Base-by-base conservation (phyloP, 1,140 invertebrate genomes). In the Lepidostoma basale region DNA sequence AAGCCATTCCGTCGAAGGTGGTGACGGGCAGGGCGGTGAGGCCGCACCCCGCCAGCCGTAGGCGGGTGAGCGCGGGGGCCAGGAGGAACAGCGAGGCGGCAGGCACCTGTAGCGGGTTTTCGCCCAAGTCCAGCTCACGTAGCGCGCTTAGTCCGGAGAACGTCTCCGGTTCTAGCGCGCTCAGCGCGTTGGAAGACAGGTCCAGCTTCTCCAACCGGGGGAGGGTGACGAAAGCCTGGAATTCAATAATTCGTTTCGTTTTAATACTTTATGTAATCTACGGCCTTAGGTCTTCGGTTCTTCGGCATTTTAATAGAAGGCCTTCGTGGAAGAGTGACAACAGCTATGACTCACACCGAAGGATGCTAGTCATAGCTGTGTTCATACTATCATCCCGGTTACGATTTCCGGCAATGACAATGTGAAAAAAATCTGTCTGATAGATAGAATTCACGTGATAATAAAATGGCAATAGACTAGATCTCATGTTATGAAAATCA, bases 121-220 rank as follows among this genome's bases (percentile, higher is more conserved):
- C 78, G 58, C 82, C 79, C 60, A 84, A 77, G 74, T 84, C 82
- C 60, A 87, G 73, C 39, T 78, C 73, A 64, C 76, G 77, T 44
- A 86, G 74, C 25, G 81, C 79, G 47, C 77, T 79, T 22, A 84
- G 76, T 9, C 74, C 73, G 1, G 79, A 76, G 73, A 87, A 81
- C 5, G 78, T 78, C 68, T 85, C 83, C 8, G 84, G 79, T 23
- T 78, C 75, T 45, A 87, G 79, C 73, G 77, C 77, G 12, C 76
- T 81, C 22, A 87, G 68, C 59, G 80, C 78, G 74, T 87, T 88
- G 44, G 82, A 82, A 65, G 83, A 77, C 69, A 88, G 67, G 67
- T 84, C 80, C 23, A 85, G 68, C 8, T 22, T 39, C 62, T 75
- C 72, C 20, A 77, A 45, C 22, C 71, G 64, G 8, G 52, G 62